phyloP scores from a whole-genome alignment of 2,888 invertebrate genomes.

The Pogonocherus hispidulus region DNA sequence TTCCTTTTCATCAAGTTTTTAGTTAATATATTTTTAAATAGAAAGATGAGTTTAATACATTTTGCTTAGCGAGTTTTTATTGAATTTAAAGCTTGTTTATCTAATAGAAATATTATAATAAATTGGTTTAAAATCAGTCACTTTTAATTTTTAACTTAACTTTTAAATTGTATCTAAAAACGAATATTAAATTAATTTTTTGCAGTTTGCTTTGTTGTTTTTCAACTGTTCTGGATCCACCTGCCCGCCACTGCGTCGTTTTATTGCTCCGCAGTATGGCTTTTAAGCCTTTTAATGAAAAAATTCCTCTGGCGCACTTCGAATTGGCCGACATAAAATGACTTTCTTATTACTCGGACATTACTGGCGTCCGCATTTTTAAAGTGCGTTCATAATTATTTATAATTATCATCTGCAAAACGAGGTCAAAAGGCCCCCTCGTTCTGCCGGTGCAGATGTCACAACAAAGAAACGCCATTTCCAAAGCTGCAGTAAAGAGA shows the following conservation, averaged over 20 bases:
- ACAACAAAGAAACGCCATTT: not conserved
- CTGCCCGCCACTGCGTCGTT: not conserved
- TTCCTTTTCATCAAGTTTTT: no score
- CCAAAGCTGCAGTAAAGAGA: no score
- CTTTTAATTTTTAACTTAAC: no score
- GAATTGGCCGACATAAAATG: not conserved
- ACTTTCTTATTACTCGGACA: slow-evolving; percentile 2
- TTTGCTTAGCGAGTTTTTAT: no score
- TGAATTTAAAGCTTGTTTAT: no score
- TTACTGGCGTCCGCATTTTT: not conserved
- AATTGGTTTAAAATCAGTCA: no score
- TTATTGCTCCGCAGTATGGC: not conserved
- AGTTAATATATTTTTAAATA: no score
- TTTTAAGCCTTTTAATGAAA: not conserved
- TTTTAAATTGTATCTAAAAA: no score
- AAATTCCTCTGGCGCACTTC: not conserved
- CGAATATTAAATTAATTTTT: not conserved
- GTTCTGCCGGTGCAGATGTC: not conserved
- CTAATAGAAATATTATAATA: no score
- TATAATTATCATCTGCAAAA: not conserved
- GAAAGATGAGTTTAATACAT: no score
- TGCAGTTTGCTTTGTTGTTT: no score
- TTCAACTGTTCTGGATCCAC: not conserved
- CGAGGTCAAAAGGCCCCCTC: slow-evolving; percentile 2
- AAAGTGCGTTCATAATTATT: not conserved